Percentiles rank a stretch among this genome's conserved stretches.
These are phyloP conservation scores for Chloroceryle aenea DNA, from an alignment of 2,113 vertebrate species.

Conservation along the genomic window DNA sequence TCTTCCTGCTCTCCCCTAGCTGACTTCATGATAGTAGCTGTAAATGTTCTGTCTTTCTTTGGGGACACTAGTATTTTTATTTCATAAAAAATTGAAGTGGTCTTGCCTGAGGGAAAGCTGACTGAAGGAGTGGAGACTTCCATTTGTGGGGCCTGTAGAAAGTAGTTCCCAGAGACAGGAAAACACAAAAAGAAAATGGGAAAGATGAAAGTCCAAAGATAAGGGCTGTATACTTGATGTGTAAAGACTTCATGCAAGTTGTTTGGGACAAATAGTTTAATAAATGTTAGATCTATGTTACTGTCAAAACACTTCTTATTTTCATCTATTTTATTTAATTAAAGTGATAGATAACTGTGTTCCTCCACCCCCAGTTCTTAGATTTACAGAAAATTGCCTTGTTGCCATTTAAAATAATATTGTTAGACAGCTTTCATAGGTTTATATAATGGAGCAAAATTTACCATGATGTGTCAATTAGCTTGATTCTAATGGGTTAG, in stretches of 20 bases:
- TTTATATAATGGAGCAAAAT: background rate
- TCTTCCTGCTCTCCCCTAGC: fast-evolving
- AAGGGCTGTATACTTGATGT: background rate
- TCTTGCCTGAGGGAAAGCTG: background rate
- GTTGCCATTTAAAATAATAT: background rate
- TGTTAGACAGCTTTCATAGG: background rate
- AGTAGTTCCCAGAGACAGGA: background rate
- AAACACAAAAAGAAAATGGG: background rate
- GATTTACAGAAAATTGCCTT: background rate
- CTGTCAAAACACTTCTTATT: background rate
- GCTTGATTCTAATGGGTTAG: background rate
- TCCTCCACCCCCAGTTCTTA: background rate
- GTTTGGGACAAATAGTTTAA: background rate
- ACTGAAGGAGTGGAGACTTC: background rate
- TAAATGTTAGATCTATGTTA: background rate
- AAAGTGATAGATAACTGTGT: background rate
- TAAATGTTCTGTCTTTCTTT: background rate
- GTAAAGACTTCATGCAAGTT: background rate
- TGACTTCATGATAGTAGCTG: background rate
- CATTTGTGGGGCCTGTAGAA: background rate
- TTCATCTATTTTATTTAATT: background rate
- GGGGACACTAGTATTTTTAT: background rate
- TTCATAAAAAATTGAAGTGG: background rate
- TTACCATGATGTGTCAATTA: background rate
- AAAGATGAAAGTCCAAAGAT: background rate